Evolutionary conservation across 2,797 vertebrate species (phyloP).

Genomic region (Lycodopsis pacificus): DNA sequence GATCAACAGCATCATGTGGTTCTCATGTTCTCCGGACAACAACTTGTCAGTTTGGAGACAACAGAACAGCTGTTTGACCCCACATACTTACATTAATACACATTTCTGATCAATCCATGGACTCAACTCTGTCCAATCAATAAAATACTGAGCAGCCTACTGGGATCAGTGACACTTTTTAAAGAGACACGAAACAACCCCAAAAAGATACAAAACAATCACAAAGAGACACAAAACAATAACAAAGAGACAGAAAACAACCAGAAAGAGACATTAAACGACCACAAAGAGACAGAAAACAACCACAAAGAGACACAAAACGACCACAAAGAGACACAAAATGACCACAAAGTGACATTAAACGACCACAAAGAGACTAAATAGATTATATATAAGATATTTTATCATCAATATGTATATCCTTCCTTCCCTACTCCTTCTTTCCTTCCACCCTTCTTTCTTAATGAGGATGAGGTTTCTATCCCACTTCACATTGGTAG

Average conservation of each 20-base stretch:
- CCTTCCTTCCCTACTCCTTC: no score
- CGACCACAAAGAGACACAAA: no score
- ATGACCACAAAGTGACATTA: background rate
- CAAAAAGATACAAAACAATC: background rate
- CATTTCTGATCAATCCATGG: background rate
- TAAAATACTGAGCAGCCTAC: background rate
- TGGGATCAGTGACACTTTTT: background rate
- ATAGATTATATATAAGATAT: background rate
- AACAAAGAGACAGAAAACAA: no score
- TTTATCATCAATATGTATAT: background rate
- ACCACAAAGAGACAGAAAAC: background rate
- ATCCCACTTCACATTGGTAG: no score
- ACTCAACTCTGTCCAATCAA: background rate
- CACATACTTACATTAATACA: background rate
- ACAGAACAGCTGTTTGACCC: background rate
- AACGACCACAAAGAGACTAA: background rate
- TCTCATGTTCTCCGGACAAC: background rate
- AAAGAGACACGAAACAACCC: background rate
- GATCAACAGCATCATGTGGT: background rate
- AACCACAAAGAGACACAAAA: background rate
- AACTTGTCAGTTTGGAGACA: background rate
- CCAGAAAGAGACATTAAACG: no score
- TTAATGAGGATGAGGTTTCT: no score
- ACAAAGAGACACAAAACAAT: no score
- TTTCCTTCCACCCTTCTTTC: background rate